A percentile compares a stretch with the other conserved stretches of the same genome.
phyloP scores from a whole-genome alignment of 1,140 invertebrate species.

The Leptopilina clavipes region DNA sequence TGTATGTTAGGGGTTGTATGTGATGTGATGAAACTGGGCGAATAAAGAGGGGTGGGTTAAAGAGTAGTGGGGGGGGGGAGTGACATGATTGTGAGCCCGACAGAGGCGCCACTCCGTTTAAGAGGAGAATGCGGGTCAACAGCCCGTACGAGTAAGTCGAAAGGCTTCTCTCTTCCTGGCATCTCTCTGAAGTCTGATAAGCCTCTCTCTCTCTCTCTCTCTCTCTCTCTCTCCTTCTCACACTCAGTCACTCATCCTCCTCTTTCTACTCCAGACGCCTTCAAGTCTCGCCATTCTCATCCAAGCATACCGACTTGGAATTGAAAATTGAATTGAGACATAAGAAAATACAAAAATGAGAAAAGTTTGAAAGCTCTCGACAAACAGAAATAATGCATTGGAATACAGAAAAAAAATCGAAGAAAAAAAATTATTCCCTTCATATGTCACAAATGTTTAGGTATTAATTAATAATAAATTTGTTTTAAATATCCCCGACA shows the following conservation, averaged over 20 bases:
- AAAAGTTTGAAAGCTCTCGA: neutral
- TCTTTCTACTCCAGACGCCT: neutral
- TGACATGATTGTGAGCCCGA: constrained; percentile 19
- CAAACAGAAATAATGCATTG: neutral
- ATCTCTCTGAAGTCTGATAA: constrained; percentile 48
- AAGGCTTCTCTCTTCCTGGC: constrained; percentile 28
- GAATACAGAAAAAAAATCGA: too few species aligned
- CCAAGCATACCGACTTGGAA: neutral
- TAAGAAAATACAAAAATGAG: constrained; percentile 18
- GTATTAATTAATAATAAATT: too few species aligned
- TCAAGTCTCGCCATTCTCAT: constrained; percentile 23
- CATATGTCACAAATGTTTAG: too few species aligned
- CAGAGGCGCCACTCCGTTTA: constrained; percentile 43
- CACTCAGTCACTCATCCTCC: too few species aligned
- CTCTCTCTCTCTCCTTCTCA: neutral
- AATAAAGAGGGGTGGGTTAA: neutral
- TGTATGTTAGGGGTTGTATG: constrained; percentile 7
- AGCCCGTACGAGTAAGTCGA: constrained; percentile 37
- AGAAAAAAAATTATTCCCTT: too few species aligned
- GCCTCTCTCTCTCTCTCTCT: constrained; percentile 9
- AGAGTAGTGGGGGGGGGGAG: neutral
- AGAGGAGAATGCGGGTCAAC: constrained; percentile 54
- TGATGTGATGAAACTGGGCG: neutral
- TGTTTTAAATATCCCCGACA: too few species aligned
- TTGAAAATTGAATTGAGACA: constrained; percentile 19